phyloP scores from a whole-genome alignment of 2,888 invertebrate genomes.

The Schrankia costaestrigalis region DNA sequence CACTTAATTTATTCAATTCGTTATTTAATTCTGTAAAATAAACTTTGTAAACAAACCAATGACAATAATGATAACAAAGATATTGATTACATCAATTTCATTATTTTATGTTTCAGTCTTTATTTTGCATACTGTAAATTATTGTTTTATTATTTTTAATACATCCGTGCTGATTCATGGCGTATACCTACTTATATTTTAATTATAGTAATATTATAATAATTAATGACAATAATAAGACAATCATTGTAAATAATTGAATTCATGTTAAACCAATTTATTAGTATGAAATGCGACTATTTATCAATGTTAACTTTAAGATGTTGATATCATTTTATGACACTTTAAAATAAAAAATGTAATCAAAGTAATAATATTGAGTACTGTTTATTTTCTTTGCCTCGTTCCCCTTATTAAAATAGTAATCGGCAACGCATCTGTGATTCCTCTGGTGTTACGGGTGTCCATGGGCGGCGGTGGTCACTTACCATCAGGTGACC shows the following conservation, averaged over 20 bases:
- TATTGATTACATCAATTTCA: not conserved
- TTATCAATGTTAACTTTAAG: constrained; percentile 78
- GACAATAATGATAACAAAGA: constrained; percentile 1
- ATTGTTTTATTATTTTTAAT: constrained; percentile 9
- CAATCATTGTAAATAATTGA: constrained; percentile 63
- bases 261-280: constrained; percentile 57
- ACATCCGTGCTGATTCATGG: too few species aligned
- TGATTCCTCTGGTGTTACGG: too few species aligned
- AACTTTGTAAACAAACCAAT: not conserved
- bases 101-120: too few species aligned
- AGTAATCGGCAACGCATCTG: too few species aligned
- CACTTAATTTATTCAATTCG: too few species aligned
- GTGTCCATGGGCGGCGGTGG: too few species aligned
- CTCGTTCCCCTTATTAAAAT: too few species aligned
- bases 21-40: not conserved
- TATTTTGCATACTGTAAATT: constrained; percentile 7
- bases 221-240: constrained; percentile 64
- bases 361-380: constrained; percentile 42
- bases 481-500: too few species aligned
- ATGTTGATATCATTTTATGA: constrained; percentile 80
- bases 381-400: not conserved
- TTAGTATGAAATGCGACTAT: constrained; percentile 51
- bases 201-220: constrained; percentile 13
- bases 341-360: constrained; percentile 77
- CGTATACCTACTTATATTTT: too few species aligned